Evolutionary conservation across 2,113 vertebrate genomes (phyloP).

Genomic region (Centrocercus urophasianus): DNA sequence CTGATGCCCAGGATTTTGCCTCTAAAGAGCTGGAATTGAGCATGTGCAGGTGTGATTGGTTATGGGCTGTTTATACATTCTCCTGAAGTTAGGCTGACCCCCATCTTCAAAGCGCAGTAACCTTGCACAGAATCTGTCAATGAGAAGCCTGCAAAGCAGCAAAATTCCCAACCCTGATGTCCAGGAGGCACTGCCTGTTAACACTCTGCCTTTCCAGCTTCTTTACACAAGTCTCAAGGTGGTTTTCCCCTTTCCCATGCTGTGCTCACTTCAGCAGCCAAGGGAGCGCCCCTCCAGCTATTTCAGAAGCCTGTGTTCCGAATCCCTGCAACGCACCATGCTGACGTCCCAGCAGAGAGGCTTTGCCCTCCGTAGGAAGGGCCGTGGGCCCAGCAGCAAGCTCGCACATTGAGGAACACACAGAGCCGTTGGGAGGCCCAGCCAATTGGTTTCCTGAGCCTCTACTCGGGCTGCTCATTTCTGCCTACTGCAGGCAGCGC

Average conservation of each 20-base stretch:
- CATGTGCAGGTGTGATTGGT: background rate
- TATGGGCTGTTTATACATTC: background rate
- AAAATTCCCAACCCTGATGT: background rate
- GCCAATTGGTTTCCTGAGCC: background rate
- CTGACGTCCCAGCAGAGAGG: background rate
- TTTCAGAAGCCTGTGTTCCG: background rate
- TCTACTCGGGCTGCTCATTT: background rate
- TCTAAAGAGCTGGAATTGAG: background rate
- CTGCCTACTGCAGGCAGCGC: background rate
- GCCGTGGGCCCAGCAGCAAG: rapidly evolving
- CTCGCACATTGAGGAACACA: background rate
- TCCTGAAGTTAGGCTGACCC: background rate
- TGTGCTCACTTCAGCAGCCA: background rate
- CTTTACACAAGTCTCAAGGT: background rate
- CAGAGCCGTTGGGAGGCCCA: background rate
- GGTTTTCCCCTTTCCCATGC: background rate
- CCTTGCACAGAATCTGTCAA: background rate
- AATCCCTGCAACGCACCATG: background rate
- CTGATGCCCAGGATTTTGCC: background rate
- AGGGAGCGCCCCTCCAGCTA: background rate
- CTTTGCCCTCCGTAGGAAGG: background rate
- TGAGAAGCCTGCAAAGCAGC: rapidly evolving
- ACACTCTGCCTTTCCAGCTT: background rate
- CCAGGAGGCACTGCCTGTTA: background rate
- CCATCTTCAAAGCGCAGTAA: background rate